Conservation (phyloP, 2,113 vertebrate species). For the Silurus glanis region DNA sequence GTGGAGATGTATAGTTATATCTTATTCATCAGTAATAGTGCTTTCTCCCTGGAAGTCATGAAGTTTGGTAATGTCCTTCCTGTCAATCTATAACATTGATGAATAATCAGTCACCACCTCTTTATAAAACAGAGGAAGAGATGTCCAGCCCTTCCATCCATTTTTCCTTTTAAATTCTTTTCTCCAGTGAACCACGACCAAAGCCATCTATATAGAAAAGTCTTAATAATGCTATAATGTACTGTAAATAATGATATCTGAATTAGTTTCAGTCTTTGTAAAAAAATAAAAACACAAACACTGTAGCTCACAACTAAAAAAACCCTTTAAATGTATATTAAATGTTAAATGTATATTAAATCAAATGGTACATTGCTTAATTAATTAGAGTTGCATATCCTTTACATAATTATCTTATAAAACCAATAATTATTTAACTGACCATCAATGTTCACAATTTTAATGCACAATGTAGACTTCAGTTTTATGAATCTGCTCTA, state of each 20-base stretch:
- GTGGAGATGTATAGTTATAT: conserved; percentile 36
- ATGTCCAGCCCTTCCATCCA: conserved; percentile 32
- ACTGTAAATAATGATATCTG: not conserved
- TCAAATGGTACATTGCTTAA: not conserved
- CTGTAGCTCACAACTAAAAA: not conserved
- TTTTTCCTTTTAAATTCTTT: conserved; percentile 28
- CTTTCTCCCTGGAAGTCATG: conserved; percentile 35
- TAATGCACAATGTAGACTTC: not conserved
- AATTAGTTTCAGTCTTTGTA: no score
- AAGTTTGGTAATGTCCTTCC: conserved; percentile 42
- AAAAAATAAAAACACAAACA: not conserved
- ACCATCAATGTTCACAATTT: not conserved
- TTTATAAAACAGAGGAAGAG: not conserved
- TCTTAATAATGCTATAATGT: conserved; percentile 15
- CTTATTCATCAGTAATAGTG: conserved; percentile 34
- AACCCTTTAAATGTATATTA: not conserved
- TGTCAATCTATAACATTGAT: conserved; percentile 32
- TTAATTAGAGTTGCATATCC: not conserved
- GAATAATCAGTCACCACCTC: conserved; percentile 27
- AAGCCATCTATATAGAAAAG: conserved; percentile 52
- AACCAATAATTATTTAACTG: not conserved
- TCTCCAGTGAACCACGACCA: conserved; percentile 32
- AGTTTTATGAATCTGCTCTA: not conserved
- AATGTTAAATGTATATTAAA: not conserved
- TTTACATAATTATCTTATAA: not conserved